phyloP scores from a whole-genome alignment of 1,140 invertebrate species.

The Drosophila nikananu region DNA sequence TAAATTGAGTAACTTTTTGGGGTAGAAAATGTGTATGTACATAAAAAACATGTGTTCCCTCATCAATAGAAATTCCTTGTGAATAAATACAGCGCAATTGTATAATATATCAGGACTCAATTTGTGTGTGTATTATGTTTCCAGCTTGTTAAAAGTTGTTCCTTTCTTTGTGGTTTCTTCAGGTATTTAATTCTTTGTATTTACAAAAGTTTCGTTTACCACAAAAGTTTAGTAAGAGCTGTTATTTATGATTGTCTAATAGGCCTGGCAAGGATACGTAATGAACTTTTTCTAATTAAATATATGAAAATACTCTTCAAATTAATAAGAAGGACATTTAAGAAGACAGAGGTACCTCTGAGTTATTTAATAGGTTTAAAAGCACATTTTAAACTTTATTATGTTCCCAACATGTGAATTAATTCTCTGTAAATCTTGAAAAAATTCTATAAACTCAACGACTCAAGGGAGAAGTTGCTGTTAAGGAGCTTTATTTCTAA shows the following conservation, averaged over 20 bases:
- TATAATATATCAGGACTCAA: slow-evolving; percentile 11
- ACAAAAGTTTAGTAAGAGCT: neutral
- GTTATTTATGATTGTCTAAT: neutral
- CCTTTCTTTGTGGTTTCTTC: neutral
- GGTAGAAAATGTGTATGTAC: neutral
- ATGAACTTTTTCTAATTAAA: neutral
- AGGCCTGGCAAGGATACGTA: neutral
- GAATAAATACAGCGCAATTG: slow-evolving; percentile 5
- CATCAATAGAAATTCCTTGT: slow-evolving; percentile 15
- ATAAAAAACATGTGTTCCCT: slow-evolving; percentile 26
- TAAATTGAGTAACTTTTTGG: slow-evolving; percentile 38
- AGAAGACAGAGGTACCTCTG: too few species aligned
- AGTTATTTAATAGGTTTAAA: neutral
- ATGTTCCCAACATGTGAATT: neutral
- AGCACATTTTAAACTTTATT: neutral
- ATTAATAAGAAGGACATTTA: neutral
- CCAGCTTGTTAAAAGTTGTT: slow-evolving; percentile 5
- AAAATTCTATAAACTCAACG: neutral
- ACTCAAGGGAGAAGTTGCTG: neutral
- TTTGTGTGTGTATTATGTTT: slow-evolving; percentile 17
- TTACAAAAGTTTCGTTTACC: slow-evolving; percentile 1
- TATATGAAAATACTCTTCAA: neutral
- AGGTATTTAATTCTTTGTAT: neutral
- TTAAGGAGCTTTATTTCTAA: neutral
- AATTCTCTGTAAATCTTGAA: too few species aligned